Evolutionary conservation across 1,140 invertebrate genomes (phyloP), one percentile per base, ranked within the genome.

Genomic region (Olivierus martensii): DNA sequence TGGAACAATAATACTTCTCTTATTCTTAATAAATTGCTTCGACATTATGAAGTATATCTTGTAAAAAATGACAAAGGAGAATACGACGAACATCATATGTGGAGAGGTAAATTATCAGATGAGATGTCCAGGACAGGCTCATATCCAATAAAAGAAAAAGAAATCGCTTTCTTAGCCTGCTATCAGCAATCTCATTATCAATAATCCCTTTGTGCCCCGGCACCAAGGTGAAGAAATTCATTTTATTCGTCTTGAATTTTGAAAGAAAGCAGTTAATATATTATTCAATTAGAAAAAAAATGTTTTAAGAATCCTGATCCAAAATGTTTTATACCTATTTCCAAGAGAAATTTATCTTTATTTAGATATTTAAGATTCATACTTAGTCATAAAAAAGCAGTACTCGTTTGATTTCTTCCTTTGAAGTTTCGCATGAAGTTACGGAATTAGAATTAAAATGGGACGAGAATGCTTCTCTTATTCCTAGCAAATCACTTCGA

Each of bases 61-160:
- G 88, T 89, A 62, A 78, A 84, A 69, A 92, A 92, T 71, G 80
- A 84, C 73, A 92, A 87, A 55, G 81, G 83, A 59, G 75, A 79
- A 50, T 92, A 87, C 72, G 82, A 65, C 36, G 81, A 65, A 81
- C 87, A 74, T 76, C 63, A 66, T 56, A 63, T 82, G 68, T 91
- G 88, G 87, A 77, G 88, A 83, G 87, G 87, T 90, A 88, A 90
- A n/a, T n/a, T n/a, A n/a, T n/a, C n/a, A n/a, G n/a, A n/a, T n/a
- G n/a, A n/a, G n/a, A n/a, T n/a, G n/a, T n/a, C n/a, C n/a, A n/a
- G n/a, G n/a, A n/a, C n/a, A n/a, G n/a, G n/a, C n/a, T n/a, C n/a
- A n/a, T n/a, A n/a, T n/a, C n/a, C n/a, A n/a, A n/a, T n/a, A n/a
- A n/a, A n/a, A n/a, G n/a, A n/a, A n/a, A n/a, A n/a, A n/a, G n/a